Base-by-base conservation (phyloP, 2,113 vertebrate genomes). In the Xenopus laevis region DNA sequence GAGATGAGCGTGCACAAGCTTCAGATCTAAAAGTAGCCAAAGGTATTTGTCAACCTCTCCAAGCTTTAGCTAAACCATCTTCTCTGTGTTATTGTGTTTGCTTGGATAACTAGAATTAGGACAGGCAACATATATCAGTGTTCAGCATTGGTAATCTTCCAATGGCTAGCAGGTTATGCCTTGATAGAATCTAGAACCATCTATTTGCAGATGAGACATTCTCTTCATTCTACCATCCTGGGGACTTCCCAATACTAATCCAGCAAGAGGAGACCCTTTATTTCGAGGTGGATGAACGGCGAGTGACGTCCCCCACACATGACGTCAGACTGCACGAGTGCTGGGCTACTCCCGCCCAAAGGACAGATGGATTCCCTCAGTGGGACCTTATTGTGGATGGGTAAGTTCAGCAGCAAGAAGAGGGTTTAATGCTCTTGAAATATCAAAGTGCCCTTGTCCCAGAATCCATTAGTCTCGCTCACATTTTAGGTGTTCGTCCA, bases 371-470 rank as follows among this genome's bases (percentile, higher is more conserved):
- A 1, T 12, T 53, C 18, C 15, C 58, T 4, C 46, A 40, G 6
- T 69, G 73, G 73, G 58, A 69, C 60, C 46, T 76, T 12, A 44
- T 76, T 1, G 17, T 44, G 11, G 46, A 76, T 69, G 73, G 73
- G 72, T 75, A 59, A 45, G 33, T 65, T 33, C 9, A n/a, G 15
- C 47, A 50, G 12, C 10, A 27, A 4, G 12, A 10, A 16, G 55
- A 10, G 9, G 9, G 16, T 9, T 1, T 13, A 17, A 53, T 15
- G 50, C 50, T 53, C 50, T 53, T 40, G 23, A 27, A 27, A 27
- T 27, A 27, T 27, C 23, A 27, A 6, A 6, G 3, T 4, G 10
- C 12, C 12, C 13, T 53, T 53, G 33, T 40, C 33, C 8, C 33
- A 40, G 33, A 40, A 40, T 7, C 33, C 33, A 40, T 4, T 4